A percentile compares a stretch with the other conserved stretches of the same genome.
These are phyloP conservation scores for Falco naumanni DNA, from an alignment of 2,797 vertebrate genomes.

Conservation along the genomic window DNA sequence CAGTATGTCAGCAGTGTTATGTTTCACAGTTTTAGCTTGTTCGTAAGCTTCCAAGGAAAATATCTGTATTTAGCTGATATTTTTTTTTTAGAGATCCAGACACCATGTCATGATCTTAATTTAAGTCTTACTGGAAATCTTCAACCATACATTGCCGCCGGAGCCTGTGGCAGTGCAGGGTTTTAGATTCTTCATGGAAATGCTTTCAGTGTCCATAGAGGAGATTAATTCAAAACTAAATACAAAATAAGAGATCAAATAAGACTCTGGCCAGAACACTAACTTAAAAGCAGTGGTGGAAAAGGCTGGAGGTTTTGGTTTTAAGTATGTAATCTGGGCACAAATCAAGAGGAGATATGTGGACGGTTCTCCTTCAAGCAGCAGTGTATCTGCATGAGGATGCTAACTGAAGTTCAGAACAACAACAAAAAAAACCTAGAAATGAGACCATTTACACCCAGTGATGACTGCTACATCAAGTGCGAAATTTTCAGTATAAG, in stretches of 20 bases:
- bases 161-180: background rate
- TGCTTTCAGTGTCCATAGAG: background rate
- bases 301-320: background rate
- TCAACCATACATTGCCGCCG: fast-evolving
- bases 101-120: background rate
- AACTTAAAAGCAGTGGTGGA: background rate
- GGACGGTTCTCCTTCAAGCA: background rate
- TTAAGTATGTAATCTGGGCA: background rate
- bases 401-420: background rate
- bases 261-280: background rate
- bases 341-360: background rate
- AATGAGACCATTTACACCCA: background rate
- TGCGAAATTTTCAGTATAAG: background rate
- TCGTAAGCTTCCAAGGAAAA: background rate
- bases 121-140: constrained; percentile 5
- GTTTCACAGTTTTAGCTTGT: background rate
- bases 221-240: background rate
- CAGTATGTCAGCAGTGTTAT: background rate
- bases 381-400: background rate
- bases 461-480: background rate
- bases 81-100: background rate
- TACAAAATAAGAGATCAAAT: background rate
- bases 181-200: background rate
- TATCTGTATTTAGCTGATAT: background rate
- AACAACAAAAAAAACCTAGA: background rate